Evolutionary conservation across 2,113 vertebrate genomes (phyloP).

Genomic region (Murina feae): DNA sequence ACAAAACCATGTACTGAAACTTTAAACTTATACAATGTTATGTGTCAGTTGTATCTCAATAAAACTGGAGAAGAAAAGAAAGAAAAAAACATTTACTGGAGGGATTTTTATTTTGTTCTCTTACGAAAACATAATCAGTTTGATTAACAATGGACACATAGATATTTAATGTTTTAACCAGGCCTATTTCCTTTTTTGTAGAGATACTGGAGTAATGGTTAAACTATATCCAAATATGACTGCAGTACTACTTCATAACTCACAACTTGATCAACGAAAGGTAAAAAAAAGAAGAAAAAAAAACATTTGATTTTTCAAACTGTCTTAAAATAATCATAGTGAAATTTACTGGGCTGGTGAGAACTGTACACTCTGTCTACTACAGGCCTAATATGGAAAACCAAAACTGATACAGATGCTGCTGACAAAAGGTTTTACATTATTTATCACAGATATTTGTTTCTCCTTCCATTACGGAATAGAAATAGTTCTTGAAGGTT

Average conservation of each 20-base stretch:
- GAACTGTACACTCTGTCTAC: background rate
- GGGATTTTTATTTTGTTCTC: background rate
- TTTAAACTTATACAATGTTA: background rate
- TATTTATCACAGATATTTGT: background rate
- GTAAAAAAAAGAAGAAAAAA: constrained; percentile 74
- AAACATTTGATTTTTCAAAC: background rate
- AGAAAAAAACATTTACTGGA: background rate
- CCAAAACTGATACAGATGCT: background rate
- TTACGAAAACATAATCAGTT: background rate
- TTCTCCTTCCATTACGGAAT: background rate
- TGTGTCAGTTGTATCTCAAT: background rate
- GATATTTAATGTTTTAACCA: constrained; percentile 7
- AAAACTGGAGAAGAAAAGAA: background rate
- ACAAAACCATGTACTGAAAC: background rate
- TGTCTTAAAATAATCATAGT: constrained; percentile 27
- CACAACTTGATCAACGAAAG: constrained; percentile 96
- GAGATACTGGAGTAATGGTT: constrained; percentile 96
- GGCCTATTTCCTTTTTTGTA: constrained; percentile 71
- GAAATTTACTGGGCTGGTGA: constrained; percentile 6
- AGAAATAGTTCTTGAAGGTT: background rate
- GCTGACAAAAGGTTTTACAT: background rate
- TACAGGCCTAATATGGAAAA: background rate
- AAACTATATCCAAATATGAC: constrained; percentile 98
- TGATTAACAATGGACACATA: background rate
- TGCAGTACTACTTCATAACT: constrained; percentile 94